Base-by-base conservation (phyloP, 64 coral and sea anemone species). In the Pocillopora damicornis region DNA sequence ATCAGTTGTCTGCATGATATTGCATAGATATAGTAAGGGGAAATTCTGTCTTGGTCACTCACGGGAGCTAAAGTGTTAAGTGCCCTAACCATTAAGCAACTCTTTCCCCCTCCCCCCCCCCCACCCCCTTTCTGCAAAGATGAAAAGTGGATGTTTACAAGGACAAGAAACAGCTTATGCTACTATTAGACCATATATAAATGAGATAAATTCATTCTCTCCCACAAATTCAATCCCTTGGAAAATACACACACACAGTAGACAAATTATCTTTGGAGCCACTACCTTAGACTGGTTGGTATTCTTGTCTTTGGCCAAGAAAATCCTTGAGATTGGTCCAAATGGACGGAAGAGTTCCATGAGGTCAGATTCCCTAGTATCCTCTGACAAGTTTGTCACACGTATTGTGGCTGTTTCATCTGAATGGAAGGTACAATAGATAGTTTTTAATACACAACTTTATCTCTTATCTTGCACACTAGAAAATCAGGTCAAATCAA, bases 241-340 rank as follows among this genome's bases (percentile, higher is more conserved):
- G 30, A 30, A 25, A 25, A 56, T 4, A 18, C 58, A 8, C 59
- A 23, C 15, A 26, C 23, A 9, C 35, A 7, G 9, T 22, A 18
- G 17, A 67, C 6, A 18, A 51, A 51, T 7, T 51, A 30, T 30
- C 62, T 20, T n/a, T n/a, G 5, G 2, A 10, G 15, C 38, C 57
- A 25, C 17, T 92, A 98, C 96, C 90, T 98, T 98, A n/a, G 96
- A 98, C 61, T 92, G 87, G 78, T 98, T 98, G 42, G 96, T 98
- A 60, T 88, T 22, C 74, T 95, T 98, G 75, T 95, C 96, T 85
- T 98, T 98, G 59, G 96, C 93, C 73, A 98, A 73, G 82, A 95
- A 98, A 87, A 98, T 95, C 83, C 96, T 92, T 58, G 96, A 98
- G 80, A 98, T 95, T 1, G 93, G 93, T 23, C 96, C 96, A 90